A percentile compares a stretch with the other conserved stretches of the same genome.
Conservation (phyloP, 2,797 vertebrate species). For the Acanthurus lineatus region DNA sequence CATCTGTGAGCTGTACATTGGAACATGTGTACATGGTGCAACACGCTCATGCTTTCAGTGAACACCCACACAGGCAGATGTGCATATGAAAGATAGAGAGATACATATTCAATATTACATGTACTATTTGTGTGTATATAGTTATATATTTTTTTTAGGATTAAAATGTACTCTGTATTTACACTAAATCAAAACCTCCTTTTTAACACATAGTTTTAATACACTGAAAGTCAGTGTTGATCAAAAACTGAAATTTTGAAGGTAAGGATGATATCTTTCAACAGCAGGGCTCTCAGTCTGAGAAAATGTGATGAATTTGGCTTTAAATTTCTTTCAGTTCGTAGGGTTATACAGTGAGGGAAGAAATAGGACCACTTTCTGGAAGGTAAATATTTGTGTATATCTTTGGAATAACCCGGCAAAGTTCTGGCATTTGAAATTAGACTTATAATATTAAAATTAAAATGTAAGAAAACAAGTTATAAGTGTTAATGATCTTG, state of each 20-base stretch:
- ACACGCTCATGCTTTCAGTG: constrained; percentile 31
- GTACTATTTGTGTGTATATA: not conserved
- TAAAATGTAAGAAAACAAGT: no score
- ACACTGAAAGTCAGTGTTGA: not conserved
- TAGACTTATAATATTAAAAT: no score
- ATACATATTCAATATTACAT: not conserved
- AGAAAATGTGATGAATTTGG: not conserved
- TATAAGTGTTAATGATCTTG: no score
- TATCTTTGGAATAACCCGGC: no score
- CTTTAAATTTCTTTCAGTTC: not conserved
- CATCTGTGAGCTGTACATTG: constrained; percentile 22
- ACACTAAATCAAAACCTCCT: not conserved
- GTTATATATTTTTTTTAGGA: not conserved
- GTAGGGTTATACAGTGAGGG: not conserved
- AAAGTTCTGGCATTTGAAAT: no score
- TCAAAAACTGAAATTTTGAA: not conserved
- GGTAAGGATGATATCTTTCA: not conserved
- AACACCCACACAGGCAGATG: constrained; percentile 9
- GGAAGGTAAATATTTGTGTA: not conserved
- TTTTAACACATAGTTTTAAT: not conserved
- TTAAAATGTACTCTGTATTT: not conserved
- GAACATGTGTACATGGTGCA: constrained; percentile 29
- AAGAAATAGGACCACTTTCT: no score
- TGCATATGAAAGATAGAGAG: not conserved
- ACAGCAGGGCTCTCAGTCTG: not conserved